phyloP scores from a whole-genome alignment of 2,888 invertebrate species.

The Oligia fasciuncula region DNA sequence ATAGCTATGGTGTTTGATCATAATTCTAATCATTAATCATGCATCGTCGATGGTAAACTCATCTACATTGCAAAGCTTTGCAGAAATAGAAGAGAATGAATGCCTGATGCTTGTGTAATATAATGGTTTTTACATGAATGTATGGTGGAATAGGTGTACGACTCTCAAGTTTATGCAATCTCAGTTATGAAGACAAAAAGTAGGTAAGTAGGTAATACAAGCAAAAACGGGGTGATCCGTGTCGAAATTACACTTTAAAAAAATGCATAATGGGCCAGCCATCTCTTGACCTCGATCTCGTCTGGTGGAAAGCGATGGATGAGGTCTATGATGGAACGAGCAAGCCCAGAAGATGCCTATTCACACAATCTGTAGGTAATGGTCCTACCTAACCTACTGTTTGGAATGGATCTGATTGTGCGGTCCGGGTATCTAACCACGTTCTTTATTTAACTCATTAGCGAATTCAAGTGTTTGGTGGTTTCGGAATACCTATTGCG shows the following conservation, averaged over 20 bases:
- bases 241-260: neutral
- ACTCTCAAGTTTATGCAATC: conserved; percentile 51
- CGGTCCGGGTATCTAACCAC: too few relatives aligned
- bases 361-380: neutral
- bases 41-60: conserved; percentile 53
- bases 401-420: neutral
- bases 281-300: neutral
- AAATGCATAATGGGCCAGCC: neutral
- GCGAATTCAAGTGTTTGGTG: neutral
- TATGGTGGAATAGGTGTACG: conserved; percentile 65
- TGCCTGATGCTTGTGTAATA: conserved; percentile 66
- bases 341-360: too few relatives aligned
- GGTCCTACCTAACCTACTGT: neutral
- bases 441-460: neutral
- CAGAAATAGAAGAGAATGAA: conserved; percentile 71
- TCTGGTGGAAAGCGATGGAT: too few relatives aligned
- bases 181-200: neutral
- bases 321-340: too few relatives aligned
- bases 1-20: conserved; percentile 1
- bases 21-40: conserved; percentile 46
- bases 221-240: neutral
- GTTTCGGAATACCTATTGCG: neutral
- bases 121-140: conserved; percentile 75
- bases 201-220: neutral
- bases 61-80: conserved; percentile 76